These are phyloP conservation scores for Paedocypris micromegethes DNA, from an alignment of 2,797 vertebrate genomes.

Conservation along the genomic window DNA sequence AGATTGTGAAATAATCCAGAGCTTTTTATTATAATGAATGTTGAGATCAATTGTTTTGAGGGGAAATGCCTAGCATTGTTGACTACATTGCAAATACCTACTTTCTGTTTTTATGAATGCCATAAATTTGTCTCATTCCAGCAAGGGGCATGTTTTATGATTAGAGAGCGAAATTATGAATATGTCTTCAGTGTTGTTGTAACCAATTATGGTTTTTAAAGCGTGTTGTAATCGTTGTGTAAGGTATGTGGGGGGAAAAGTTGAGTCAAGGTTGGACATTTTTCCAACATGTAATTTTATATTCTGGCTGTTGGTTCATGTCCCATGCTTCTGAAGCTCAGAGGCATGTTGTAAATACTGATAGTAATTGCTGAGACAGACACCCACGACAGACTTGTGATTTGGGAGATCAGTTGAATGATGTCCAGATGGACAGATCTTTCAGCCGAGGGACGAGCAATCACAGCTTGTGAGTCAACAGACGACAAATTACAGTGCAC, in stretches of 20 bases:
- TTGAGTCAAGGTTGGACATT: slow-evolving; percentile 25
- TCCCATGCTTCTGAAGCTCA: slow-evolving; percentile 43
- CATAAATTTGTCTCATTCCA: slow-evolving; percentile 36
- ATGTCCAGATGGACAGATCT: slow-evolving; percentile 45
- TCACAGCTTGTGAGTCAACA: slow-evolving; percentile 18
- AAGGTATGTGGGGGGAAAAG: slow-evolving; percentile 24
- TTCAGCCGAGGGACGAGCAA: slow-evolving; percentile 22
- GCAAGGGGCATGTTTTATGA: slow-evolving; percentile 1
- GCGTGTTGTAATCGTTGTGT: slow-evolving; percentile 5
- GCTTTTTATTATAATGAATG: slow-evolving; percentile 24
- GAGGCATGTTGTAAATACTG: slow-evolving; percentile 49
- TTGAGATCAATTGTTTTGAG: neutral
- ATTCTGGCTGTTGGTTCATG: slow-evolving; percentile 43
- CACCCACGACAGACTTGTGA: slow-evolving; percentile 37
- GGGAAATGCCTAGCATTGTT: slow-evolving; percentile 42
- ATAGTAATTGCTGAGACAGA: slow-evolving; percentile 41
- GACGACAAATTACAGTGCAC: slow-evolving; percentile 9
- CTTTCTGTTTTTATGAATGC: slow-evolving; percentile 39
- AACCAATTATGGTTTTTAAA: slow-evolving; percentile 31
- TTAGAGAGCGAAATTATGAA: slow-evolving; percentile 3
- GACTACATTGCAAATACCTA: neutral
- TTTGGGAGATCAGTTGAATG: slow-evolving; percentile 40
- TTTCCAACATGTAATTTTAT: slow-evolving; percentile 40
- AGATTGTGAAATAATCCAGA: too few relatives aligned
- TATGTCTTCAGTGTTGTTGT: slow-evolving; percentile 27